These are phyloP conservation scores for Numida meleagris DNA, from an alignment of 2,113 vertebrate species.

Conservation along the genomic window DNA sequence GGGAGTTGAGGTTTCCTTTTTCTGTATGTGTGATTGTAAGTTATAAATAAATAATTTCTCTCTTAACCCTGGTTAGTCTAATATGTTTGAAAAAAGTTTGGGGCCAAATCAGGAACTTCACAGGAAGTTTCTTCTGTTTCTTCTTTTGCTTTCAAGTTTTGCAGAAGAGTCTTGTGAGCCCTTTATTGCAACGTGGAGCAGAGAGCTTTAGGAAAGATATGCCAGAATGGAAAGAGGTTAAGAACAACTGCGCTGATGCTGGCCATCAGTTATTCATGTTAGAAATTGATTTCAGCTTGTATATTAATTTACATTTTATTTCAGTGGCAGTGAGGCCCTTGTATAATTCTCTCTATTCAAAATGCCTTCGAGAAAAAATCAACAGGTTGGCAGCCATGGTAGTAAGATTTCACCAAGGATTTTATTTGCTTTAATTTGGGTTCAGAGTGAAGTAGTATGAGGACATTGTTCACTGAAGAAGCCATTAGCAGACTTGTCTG, in stretches of 20 bases:
- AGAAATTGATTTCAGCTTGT: constrained; percentile 45
- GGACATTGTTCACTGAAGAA: background rate
- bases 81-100: background rate
- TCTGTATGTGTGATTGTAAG: background rate
- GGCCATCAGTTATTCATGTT: background rate
- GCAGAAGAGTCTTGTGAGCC: background rate
- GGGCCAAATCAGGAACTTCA: background rate
- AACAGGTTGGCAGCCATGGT: background rate
- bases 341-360: constrained; percentile 63
- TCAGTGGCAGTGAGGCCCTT: constrained; percentile 35
- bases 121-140: background rate
- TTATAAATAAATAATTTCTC: constrained; percentile 2
- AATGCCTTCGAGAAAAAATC: constrained; percentile 62
- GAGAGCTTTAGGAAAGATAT: background rate
- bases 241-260: background rate
- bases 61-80: background rate
- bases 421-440: background rate
- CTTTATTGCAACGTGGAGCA: background rate
- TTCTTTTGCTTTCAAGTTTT: background rate
- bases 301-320: constrained; percentile 52
- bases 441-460: background rate
- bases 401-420: background rate
- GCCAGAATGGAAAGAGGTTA: background rate
- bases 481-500: background rate
- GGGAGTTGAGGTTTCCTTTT: constrained; percentile 3